Evolutionary conservation across 2,888 invertebrate species (phyloP).

Genomic region (Ditula angustiorana): DNA sequence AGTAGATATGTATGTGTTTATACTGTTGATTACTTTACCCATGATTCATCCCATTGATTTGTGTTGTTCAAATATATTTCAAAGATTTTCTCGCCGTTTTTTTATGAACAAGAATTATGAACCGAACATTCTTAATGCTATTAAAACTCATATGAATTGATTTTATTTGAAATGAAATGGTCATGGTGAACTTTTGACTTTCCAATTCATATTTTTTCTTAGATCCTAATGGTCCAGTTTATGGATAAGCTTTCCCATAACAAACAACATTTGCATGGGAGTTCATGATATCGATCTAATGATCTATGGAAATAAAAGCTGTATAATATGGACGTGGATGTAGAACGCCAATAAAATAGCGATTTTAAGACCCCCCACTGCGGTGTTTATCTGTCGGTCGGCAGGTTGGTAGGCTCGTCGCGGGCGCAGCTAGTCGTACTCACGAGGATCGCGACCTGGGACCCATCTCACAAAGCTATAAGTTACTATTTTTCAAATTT

Average conservation of each 20-base stretch:
- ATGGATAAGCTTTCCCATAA: constrained; percentile 23
- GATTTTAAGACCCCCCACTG: constrained; percentile 63
- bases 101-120: background rate
- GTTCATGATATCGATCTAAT: constrained; percentile 55
- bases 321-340: constrained; percentile 56
- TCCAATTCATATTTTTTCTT: constrained; percentile 4
- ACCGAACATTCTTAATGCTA: background rate
- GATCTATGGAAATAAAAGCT: constrained; percentile 53
- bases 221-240: constrained; percentile 10
- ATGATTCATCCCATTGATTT: background rate
- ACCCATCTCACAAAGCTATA: background rate
- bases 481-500: background rate
- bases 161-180: background rate
- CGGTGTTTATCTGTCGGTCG: constrained; percentile 45
- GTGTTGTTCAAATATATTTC: background rate
- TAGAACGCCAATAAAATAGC: constrained; percentile 58
- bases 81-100: background rate
- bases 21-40: background rate
- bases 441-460: constrained; percentile 35
- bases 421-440: constrained; percentile 32
- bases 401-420: constrained; percentile 41
- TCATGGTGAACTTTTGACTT: background rate
- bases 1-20: background rate
- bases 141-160: background rate
- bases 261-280: constrained; percentile 40